Percentiles rank a stretch among this genome's conserved stretches.
phyloP scores from a whole-genome alignment of 2,113 vertebrate genomes.

The Syrrhaptes paradoxus region DNA sequence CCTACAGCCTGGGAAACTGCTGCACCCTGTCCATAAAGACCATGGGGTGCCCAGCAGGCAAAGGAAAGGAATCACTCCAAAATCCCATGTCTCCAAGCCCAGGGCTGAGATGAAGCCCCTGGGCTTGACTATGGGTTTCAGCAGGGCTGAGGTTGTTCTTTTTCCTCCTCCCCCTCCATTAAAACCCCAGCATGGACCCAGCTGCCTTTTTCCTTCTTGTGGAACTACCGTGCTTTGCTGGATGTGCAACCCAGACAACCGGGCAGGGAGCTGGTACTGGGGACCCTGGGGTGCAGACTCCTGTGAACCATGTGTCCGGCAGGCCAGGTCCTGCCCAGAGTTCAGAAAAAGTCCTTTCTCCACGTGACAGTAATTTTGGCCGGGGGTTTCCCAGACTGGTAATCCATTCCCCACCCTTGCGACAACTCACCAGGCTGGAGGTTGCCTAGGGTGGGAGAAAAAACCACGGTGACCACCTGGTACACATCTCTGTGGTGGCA shows the following conservation, averaged over 20 bases:
- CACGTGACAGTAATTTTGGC: not conserved
- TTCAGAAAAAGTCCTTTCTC: not conserved
- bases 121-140: not conserved
- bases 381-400: not conserved
- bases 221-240: not conserved
- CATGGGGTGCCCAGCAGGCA: not conserved
- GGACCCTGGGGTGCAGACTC: not conserved
- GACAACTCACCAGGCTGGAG: not conserved
- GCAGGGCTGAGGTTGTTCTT: not conserved
- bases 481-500: rapidly evolving
- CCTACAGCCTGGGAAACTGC: not conserved
- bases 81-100: not conserved
- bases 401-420: not conserved
- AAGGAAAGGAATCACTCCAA: not conserved
- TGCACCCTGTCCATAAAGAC: not conserved
- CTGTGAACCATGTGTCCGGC: not conserved
- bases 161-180: not conserved
- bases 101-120: not conserved
- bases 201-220: not conserved
- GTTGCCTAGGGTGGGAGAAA: not conserved
- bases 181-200: not conserved
- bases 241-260: not conserved
- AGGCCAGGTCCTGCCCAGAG: not conserved
- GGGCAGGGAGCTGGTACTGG: not conserved
- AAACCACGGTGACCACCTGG: rapidly evolving